Conservation (phyloP, 2,888 invertebrate genomes). For the Apoda limacodes region DNA sequence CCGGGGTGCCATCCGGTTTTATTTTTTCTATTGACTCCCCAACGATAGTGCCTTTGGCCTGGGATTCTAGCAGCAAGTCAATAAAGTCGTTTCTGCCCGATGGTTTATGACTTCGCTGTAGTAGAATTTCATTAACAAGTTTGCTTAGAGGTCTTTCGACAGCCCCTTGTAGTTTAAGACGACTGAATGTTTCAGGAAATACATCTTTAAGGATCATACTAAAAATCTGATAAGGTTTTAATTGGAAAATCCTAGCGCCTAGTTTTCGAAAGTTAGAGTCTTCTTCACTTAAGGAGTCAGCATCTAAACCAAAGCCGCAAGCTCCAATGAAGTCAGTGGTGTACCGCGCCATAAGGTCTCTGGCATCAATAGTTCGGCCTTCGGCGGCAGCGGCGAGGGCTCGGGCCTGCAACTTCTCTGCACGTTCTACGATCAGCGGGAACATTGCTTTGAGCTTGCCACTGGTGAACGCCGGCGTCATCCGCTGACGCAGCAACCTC, state of each 20-base stretch:
- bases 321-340: too few relatives aligned
- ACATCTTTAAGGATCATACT: conserved; percentile 5
- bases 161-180: conserved; percentile 1
- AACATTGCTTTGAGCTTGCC: too few relatives aligned
- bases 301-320: conserved; percentile 20
- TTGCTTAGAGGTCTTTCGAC: conserved; percentile 5
- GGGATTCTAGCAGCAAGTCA: conserved; percentile 22
- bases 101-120: conserved; percentile 19
- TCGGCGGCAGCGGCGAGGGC: conserved; percentile 23
- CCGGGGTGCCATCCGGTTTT: conserved; percentile 16
- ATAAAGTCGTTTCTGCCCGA: conserved; percentile 23
- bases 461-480: too few relatives aligned
- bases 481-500: conserved; percentile 39
- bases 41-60: conserved; percentile 17
- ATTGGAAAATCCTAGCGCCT: conserved; percentile 16
- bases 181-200: conserved; percentile 3
- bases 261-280: conserved; percentile 20
- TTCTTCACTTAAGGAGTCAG: conserved; percentile 17
- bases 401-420: conserved; percentile 29
- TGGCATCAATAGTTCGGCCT: conserved; percentile 26
- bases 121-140: conserved; percentile 11
- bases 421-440: conserved; percentile 20
- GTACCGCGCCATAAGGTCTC: conserved; percentile 20
- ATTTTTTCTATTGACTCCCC: conserved; percentile 19
- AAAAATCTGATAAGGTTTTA: conserved; percentile 3